phyloP scores from a whole-genome alignment of 2,797 vertebrate species.

The Gadopsis bispinosus region DNA sequence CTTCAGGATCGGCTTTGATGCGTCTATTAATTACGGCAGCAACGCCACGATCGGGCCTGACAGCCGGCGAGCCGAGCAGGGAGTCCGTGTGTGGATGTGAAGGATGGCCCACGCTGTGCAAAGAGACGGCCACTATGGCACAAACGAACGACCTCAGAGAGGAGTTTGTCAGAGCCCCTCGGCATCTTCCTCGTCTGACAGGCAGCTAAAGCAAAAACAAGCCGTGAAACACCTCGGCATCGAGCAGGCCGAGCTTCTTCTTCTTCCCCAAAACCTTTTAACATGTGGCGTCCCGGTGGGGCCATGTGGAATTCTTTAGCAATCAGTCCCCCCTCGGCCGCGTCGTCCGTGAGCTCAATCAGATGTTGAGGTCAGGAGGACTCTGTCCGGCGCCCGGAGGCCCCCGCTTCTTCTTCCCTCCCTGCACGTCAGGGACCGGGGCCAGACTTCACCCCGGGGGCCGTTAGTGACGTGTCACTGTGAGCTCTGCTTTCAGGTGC shows the following conservation, averaged over 20 bases:
- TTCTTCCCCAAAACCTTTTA: neutral
- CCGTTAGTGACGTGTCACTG: conserved; percentile 29
- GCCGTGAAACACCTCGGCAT: conserved; percentile 48
- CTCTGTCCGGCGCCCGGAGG: conserved; percentile 17
- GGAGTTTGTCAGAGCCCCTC: conserved; percentile 2
- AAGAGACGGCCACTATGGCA: conserved; percentile 14
- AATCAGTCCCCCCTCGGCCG: conserved; percentile 25
- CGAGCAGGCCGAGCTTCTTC: neutral
- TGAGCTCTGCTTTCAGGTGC: conserved; percentile 47
- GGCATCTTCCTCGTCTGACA: neutral
- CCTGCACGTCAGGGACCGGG: neutral
- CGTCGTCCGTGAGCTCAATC: conserved; percentile 44
- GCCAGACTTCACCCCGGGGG: neutral
- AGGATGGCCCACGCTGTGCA: conserved; percentile 35
- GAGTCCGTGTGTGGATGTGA: conserved; percentile 13
- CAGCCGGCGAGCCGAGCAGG: conserved; percentile 3
- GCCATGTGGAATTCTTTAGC: conserved; percentile 75
- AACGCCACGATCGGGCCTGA: conserved; percentile 34
- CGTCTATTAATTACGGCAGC: conserved; percentile 74
- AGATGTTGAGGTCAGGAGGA: conserved; percentile 56
- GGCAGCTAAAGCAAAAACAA: conserved; percentile 64
- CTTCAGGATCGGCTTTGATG: conserved; percentile 76
- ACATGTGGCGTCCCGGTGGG: conserved; percentile 28
- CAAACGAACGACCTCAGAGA: conserved; percentile 2
- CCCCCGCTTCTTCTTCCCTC: neutral